Base-by-base conservation (phyloP, 2,113 vertebrate genomes). In the Dipodomys ordii region DNA sequence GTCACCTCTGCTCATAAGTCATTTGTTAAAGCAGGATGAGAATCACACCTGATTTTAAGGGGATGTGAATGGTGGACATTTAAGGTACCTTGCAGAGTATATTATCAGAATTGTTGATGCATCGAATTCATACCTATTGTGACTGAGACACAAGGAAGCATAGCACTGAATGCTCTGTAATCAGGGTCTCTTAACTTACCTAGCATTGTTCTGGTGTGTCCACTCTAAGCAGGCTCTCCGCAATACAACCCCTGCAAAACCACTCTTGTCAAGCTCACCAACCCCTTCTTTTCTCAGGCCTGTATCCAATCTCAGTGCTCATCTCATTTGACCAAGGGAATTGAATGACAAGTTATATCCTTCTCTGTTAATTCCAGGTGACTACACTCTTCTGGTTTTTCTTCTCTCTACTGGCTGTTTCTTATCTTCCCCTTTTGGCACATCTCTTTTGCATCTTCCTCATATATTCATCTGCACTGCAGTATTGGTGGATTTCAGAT, bases 151-250 rank as follows among this genome's bases (percentile, higher is more conserved):
- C 32, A 15, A 46, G 6, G 49, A 72, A 30, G 27, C 16, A 4
- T 18, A 12, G 30, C 30, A 12, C 6, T 1, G 18, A 64, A 3
- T 73, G 3, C 0, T 3, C 7, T 10, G 1, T 0, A 39, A 6
- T 57, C 32, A 10, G 10, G 39, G 28, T 16, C 53, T 57, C 53
- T 57, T 57, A 13, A 57, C 53, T 57, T 16, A 57, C 15, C 53
- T 57, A 57, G 15, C 53, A 57, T 57, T 16, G 15, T 57, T 60
- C 35, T 35, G 28, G 22, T 53, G 35, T 64, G 23, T 23, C 23
- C 60, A 27, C 13, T 22, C 27, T 46, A 68, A 76, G 6, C 44
- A 30, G 20, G 3, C 3, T 86, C 85, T 57, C 30, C 30, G 5
- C 10, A 20, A 22, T 22, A 46, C n/a, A 62, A 12, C 2, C 35